Conservation (phyloP, 2,888 invertebrate species). For the Molanna angustata region DNA sequence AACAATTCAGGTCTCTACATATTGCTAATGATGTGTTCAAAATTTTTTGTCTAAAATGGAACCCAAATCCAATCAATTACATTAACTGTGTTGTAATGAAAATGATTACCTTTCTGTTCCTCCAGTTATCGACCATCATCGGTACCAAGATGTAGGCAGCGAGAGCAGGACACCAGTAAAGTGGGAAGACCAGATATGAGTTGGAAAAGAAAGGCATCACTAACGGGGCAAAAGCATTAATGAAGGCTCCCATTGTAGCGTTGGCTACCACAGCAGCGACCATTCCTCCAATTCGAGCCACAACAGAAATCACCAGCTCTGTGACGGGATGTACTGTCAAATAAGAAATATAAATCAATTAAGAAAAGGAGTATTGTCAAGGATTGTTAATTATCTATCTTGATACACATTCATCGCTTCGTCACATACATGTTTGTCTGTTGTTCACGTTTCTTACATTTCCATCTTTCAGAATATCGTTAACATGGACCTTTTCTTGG, state of each 20-base stretch:
- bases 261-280: slow-evolving; percentile 11
- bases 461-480: no score
- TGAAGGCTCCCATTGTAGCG: slow-evolving; percentile 12
- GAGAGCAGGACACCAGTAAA: slow-evolving; percentile 27
- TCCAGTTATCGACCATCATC: slow-evolving; percentile 18
- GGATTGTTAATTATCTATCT: no score
- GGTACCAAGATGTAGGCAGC: slow-evolving; percentile 13
- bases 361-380: no score
- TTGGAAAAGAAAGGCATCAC: slow-evolving; percentile 29
- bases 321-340: not conserved
- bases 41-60: no score
- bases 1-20: no score
- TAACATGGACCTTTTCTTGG: no score
- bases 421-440: no score
- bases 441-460: no score
- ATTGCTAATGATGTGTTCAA: no score
- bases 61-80: no score
- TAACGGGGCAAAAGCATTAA: slow-evolving; percentile 19
- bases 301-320: slow-evolving; percentile 21
- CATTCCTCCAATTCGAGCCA: slow-evolving; percentile 15
- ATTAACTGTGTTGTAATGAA: not conserved
- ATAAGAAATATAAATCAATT: no score
- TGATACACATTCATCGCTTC: no score
- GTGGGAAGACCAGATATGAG: slow-evolving; percentile 26
- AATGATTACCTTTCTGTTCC: slow-evolving; percentile 22